Evolutionary conservation across 2,888 invertebrate species (phyloP), one percentile per base, ranked within the genome.

Genomic region (Cryptus viduatorius): DNA sequence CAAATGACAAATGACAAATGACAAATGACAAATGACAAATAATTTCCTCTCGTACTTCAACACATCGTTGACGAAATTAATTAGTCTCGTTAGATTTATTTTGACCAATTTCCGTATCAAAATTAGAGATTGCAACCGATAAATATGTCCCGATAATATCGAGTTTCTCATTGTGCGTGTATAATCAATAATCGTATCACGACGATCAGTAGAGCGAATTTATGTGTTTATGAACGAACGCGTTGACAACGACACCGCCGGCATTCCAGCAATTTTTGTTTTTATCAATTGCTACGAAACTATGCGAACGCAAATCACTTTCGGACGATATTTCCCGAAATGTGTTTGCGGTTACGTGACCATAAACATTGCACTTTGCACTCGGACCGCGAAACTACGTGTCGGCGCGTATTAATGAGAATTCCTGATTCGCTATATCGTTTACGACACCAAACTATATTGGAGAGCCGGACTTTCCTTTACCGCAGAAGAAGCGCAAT

Each of bases 41-140:
- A 7, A 5, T 37, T 24, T 24, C 24, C 12, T 3, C 53, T n/a
- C 53, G 8, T 19, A 53, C 56, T 24, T 59, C 24, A 4, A 24
- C 53, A 68, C 42, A 64, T 53, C 48, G 19, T 50, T 68, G 67
- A 56, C 69, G 71, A 53, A 75, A 12, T 71, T 65, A 1, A 8
- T 8, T 65, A 71, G 53, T 31, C 53, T 44, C 31, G 10, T 64
- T 64, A 10, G 53, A 82, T 82, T 78, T 50, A 68, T 61, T 82
- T 68, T 12, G 16, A 7, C 14, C 8, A 61, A 29, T 29, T 5
- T 42, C 42, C 19, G 19, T 10, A 59, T 42, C 24, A 12, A 37
- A 48, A 16, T n/a, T 19, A 42, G 31, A 53, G 16, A 37, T 37
- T 48, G 12, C 19, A 24, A n/a, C 72, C 10, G 48, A 79, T 61